Percentiles rank a stretch among this genome's conserved stretches.
Evolutionary conservation across 2,113 vertebrate genomes (phyloP).

Genomic region (Anhinga rufa): DNA sequence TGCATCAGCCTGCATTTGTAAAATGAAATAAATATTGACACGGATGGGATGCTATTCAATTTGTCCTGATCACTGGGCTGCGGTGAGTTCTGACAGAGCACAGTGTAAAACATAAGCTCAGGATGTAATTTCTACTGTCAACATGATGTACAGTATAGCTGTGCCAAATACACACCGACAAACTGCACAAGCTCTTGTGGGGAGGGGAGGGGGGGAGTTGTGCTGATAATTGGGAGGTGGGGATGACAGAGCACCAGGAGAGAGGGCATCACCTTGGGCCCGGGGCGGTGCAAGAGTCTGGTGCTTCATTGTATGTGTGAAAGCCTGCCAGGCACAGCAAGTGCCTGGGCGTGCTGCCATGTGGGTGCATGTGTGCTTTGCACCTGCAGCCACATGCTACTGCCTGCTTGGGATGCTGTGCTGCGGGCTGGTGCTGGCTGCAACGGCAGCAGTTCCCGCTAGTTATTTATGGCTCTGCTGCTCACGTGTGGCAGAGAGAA

Average conservation of each 20-base stretch:
- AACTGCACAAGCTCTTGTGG: not conserved
- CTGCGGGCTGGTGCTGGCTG: not conserved
- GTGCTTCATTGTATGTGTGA: not conserved
- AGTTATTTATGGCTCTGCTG: not conserved
- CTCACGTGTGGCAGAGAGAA: not conserved
- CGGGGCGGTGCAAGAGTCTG: rapidly evolving
- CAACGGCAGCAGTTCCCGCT: not conserved
- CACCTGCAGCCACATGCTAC: not conserved
- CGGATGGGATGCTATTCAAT: slow-evolving; percentile 79
- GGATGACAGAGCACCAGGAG: not conserved
- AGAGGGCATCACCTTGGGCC: not conserved
- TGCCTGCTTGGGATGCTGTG: not conserved
- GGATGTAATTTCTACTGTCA: slow-evolving; percentile 85
- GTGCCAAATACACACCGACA: slow-evolving; percentile 56
- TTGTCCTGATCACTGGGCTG: slow-evolving; percentile 85
- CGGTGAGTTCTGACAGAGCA: slow-evolving; percentile 78
- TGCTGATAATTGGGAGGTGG: not conserved
- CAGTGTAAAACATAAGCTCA: slow-evolving; percentile 77
- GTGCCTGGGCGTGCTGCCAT: not conserved
- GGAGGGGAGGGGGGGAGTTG: not conserved
- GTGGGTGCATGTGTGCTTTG: not conserved
- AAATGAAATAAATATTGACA: slow-evolving; percentile 85
- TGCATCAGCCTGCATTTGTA: slow-evolving; percentile 57
- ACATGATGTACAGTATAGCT: slow-evolving; percentile 77
- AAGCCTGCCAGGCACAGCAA: not conserved